phyloP scores from a whole-genome alignment of 2,888 invertebrate species.

The Conops quadrifasciatus region DNA sequence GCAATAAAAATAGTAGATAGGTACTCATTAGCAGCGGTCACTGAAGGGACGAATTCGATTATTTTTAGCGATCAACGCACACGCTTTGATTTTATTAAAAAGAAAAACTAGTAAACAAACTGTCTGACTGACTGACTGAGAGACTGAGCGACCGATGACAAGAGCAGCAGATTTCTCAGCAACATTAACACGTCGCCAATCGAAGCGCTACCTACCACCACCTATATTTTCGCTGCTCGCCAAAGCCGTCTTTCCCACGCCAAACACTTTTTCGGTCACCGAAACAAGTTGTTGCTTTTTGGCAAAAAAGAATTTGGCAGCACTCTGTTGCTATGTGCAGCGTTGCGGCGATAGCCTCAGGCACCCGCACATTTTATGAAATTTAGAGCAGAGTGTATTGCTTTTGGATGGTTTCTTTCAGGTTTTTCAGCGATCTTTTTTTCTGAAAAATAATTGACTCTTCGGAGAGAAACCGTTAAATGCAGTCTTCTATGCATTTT shows the following conservation, averaged over 20 bases:
- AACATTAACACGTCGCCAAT: slow-evolving; percentile 8
- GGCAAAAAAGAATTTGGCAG: slow-evolving; percentile 6
- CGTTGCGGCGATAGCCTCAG: neutral
- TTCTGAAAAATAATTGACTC: no score
- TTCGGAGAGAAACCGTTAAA: slow-evolving; percentile 1
- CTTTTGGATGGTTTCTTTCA: neutral
- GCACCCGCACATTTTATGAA: slow-evolving; percentile 27
- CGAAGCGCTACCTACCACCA: neutral
- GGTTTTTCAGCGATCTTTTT: neutral
- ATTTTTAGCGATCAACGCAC: slow-evolving; percentile 27
- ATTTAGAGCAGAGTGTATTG: slow-evolving; percentile 18
- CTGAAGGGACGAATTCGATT: slow-evolving; percentile 28
- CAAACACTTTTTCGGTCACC: neutral
- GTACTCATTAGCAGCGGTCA: slow-evolving; percentile 30
- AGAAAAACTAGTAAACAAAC: no score
- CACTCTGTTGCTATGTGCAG: slow-evolving; percentile 15
- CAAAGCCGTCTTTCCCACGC: neutral
- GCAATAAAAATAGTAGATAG: neutral
- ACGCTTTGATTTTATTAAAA: slow-evolving; percentile 2
- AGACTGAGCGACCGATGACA: neutral
- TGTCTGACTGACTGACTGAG: no score
- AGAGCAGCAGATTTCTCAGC: neutral
- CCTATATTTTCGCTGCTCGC: neutral
- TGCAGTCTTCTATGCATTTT: neutral
- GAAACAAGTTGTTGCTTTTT: neutral